Conservation (phyloP, 2,113 vertebrate species). For the Agelaius tricolor region DNA sequence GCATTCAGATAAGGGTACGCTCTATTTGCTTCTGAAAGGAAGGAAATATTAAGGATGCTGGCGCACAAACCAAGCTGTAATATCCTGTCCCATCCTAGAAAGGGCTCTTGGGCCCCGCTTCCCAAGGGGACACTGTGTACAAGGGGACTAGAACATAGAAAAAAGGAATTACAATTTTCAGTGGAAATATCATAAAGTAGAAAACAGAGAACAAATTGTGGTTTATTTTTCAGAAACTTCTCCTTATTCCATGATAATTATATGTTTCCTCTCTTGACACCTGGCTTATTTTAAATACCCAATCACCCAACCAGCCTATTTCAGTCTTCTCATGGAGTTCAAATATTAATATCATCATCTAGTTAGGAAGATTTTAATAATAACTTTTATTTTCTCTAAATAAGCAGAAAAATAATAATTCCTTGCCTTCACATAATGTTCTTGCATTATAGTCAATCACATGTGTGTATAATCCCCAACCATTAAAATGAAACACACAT, state of each 20-base stretch:
- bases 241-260: slow-evolving; percentile 9
- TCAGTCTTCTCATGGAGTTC: neutral
- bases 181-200: neutral
- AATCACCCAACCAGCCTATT: neutral
- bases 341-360: neutral
- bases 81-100: slow-evolving; percentile 80
- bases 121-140: slow-evolving; percentile 24
- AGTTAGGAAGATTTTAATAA: neutral
- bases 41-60: slow-evolving; percentile 87
- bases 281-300: slow-evolving; percentile 2
- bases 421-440: neutral
- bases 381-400: slow-evolving; percentile 24
- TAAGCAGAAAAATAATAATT: slow-evolving; percentile 32
- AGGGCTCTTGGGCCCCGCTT: slow-evolving; percentile 64
- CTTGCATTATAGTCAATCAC: neutral
- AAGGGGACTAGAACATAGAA: slow-evolving; percentile 40
- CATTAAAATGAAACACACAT: slow-evolving; percentile 19
- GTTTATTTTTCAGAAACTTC: slow-evolving; percentile 27
- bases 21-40: slow-evolving; percentile 88
- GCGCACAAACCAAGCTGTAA: slow-evolving; percentile 82
- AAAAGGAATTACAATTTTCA: slow-evolving; percentile 38
- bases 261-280: neutral
- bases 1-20: slow-evolving; percentile 95
- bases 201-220: neutral
- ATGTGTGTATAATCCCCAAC: neutral